Evolutionary conservation across 2,113 vertebrate species (phyloP).

Genomic region (Caloenas nicobarica): DNA sequence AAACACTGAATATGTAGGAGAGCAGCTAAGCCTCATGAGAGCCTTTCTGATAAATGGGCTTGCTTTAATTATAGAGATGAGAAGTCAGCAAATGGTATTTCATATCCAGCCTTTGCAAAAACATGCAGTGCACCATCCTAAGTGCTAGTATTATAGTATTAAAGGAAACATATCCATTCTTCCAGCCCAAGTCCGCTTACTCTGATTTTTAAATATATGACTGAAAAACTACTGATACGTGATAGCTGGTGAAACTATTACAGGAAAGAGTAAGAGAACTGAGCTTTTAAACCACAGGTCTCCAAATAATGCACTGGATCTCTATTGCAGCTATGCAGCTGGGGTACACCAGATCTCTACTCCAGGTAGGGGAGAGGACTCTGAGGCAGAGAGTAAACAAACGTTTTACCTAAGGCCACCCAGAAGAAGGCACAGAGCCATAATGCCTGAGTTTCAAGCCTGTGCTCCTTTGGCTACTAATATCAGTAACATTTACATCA

Average conservation of each 20-base stretch:
- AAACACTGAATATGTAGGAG: not conserved
- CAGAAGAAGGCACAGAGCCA: not conserved
- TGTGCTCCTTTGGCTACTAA: not conserved
- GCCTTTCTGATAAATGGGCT: not conserved
- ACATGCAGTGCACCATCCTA: not conserved
- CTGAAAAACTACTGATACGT: not conserved
- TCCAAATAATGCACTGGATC: not conserved
- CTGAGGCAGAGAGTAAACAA: not conserved
- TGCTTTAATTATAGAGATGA: conserved; percentile 1
- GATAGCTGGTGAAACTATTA: not conserved
- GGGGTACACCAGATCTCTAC: not conserved
- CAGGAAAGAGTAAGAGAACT: not conserved
- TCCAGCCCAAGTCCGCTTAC: not conserved
- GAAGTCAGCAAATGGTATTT: not conserved
- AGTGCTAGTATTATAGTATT: not conserved
- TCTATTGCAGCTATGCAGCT: not conserved
- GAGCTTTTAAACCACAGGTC: not conserved
- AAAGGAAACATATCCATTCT: not conserved
- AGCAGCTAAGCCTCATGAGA: not conserved
- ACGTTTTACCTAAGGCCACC: not conserved
- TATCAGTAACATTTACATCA: not conserved
- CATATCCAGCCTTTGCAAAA: not conserved
- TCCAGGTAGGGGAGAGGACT: not conserved
- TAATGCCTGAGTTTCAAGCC: not conserved
- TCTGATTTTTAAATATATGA: not conserved